Conservation (phyloP, 2,888 invertebrate genomes). For the Latheticus oryzae region DNA sequence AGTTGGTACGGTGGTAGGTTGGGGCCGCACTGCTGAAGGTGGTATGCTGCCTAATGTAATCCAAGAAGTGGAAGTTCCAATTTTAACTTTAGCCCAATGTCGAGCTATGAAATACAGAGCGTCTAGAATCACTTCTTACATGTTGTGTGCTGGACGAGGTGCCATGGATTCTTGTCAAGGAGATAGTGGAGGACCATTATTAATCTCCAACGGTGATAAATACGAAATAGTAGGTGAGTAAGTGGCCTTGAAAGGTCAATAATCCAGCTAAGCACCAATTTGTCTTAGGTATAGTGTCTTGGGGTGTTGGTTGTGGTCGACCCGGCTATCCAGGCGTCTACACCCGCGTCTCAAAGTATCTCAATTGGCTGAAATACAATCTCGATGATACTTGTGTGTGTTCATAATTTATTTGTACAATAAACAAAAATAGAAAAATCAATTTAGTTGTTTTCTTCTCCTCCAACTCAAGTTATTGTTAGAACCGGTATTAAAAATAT, state of each 20-base stretch:
- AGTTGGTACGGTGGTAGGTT: conserved; percentile 84
- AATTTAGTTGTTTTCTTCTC: background rate
- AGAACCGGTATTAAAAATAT: conserved; percentile 24
- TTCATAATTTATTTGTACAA: conserved; percentile 17
- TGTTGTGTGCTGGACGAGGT: conserved; percentile 87
- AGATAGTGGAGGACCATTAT: conserved; percentile 86
- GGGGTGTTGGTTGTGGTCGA: conserved; percentile 85
- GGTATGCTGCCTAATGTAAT: conserved; percentile 82
- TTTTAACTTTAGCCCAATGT: conserved; percentile 82
- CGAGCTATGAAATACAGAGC: conserved; percentile 86
- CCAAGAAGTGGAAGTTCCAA: conserved; percentile 87
- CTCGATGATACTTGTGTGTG: conserved; percentile 81
- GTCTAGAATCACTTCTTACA: conserved; percentile 83
- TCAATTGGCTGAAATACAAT: conserved; percentile 82
- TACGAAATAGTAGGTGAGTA: conserved; percentile 82
- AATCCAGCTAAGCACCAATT: conserved; percentile 2
- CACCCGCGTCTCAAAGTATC: conserved; percentile 76
- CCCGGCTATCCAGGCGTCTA: conserved; percentile 82
- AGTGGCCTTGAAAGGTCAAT: conserved; percentile 18
- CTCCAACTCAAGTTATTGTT: conserved; percentile 6
- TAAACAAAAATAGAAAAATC: background rate
- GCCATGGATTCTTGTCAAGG: conserved; percentile 89
- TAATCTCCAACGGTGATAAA: conserved; percentile 80
- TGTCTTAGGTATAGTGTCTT: conserved; percentile 79
- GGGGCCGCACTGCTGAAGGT: conserved; percentile 87